These are phyloP conservation scores for Dynastes hyllus DNA, from an alignment of 2,888 invertebrate species.

Conservation along the genomic window DNA sequence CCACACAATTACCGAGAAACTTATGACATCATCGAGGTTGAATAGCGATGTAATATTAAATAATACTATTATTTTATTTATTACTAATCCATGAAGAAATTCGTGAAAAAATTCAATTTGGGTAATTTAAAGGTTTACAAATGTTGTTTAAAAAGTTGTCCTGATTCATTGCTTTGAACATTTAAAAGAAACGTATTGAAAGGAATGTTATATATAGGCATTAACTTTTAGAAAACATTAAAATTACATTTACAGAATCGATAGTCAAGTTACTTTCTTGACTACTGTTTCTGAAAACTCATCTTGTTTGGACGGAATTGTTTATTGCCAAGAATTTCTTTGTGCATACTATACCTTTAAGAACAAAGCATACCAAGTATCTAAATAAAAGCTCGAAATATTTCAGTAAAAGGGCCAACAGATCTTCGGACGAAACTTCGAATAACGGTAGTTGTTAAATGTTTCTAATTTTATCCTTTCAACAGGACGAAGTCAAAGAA, in stretches of 20 bases:
- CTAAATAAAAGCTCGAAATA: neutral
- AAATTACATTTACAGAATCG: neutral
- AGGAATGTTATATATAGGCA: neutral
- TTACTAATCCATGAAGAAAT: too few relatives aligned
- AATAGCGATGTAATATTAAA: too few relatives aligned
- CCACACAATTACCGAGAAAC: too few relatives aligned
- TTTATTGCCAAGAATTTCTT: neutral
- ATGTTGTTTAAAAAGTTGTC: too few relatives aligned
- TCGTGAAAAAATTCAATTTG: too few relatives aligned
- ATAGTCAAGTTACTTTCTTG: neutral
- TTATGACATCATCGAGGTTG: too few relatives aligned
- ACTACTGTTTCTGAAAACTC: too few relatives aligned
- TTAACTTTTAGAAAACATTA: neutral
- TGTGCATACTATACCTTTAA: neutral
- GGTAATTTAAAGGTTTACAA: too few relatives aligned
- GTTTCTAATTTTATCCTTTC: constrained; percentile 58
- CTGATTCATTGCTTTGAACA: too few relatives aligned
- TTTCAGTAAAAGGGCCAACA: constrained; percentile 2
- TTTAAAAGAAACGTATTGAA: too few relatives aligned
- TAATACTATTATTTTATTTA: too few relatives aligned
- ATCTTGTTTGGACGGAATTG: neutral
- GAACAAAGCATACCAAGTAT: constrained; percentile 13
- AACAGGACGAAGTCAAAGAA: constrained; percentile 85
- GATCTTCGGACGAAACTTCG: constrained; percentile 4
- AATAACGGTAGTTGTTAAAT: constrained; percentile 7